phyloP scores from a whole-genome alignment of 2,888 invertebrate genomes.

The Tethea ocularis region DNA sequence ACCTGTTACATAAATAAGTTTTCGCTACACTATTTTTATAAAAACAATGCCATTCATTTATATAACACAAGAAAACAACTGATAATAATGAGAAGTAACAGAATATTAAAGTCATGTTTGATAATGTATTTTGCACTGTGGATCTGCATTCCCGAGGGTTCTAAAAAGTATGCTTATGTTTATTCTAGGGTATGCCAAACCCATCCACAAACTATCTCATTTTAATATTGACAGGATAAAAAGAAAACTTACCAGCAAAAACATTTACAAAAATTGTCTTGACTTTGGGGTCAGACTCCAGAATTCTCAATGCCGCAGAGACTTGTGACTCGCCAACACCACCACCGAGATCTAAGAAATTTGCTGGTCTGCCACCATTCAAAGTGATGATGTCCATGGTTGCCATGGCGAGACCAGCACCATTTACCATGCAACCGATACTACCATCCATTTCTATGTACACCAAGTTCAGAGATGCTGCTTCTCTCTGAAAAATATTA shows the following conservation, averaged over 20 bases:
- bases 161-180: too few relatives aligned
- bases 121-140: too few relatives aligned
- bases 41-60: not conserved
- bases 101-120: not conserved
- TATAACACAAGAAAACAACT: not conserved
- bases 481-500: constrained; percentile 86
- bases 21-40: not conserved
- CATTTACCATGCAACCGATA: constrained; percentile 98
- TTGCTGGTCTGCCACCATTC: constrained; percentile 98
- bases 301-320: constrained; percentile 94
- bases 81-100: not conserved
- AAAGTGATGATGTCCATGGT: constrained; percentile 99
- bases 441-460: constrained; percentile 99
- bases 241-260: constrained; percentile 88
- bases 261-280: constrained; percentile 98
- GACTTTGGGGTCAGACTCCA: constrained; percentile 94
- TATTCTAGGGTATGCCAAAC: too few relatives aligned
- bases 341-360: constrained; percentile 99
- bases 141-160: too few relatives aligned
- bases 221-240: not conserved
- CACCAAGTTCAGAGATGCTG: constrained; percentile 94
- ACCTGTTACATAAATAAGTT: constrained; percentile 76
- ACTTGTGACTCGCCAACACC: constrained; percentile 98
- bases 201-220: too few relatives aligned
- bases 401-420: constrained; percentile 99